phyloP scores from a whole-genome alignment of 2,113 vertebrate species.

The Elephas maximus region DNA sequence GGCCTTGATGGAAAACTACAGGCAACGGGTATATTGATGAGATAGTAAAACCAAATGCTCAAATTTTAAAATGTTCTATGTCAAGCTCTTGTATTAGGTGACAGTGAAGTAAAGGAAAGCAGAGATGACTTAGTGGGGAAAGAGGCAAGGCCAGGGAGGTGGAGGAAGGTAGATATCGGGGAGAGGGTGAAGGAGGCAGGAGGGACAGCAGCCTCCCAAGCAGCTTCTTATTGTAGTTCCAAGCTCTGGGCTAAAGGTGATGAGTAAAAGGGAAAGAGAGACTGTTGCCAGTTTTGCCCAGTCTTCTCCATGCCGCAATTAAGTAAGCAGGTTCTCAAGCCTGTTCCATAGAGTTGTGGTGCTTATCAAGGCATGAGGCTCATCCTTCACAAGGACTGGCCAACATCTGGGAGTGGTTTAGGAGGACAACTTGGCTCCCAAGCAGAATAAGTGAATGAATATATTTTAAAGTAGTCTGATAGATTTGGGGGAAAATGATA shows the following conservation, averaged over 20 bases:
- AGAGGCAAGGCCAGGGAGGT: neutral
- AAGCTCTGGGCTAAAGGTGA: neutral
- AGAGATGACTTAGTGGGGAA: neutral
- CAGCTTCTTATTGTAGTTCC: neutral
- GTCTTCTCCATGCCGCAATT: neutral
- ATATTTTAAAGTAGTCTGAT: constrained; percentile 32
- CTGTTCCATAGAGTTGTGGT: neutral
- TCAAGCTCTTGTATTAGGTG: neutral
- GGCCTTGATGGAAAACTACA: constrained; percentile 22
- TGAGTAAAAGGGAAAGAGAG: neutral
- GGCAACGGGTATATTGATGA: neutral
- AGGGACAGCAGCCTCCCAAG: neutral
- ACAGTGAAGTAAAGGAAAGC: neutral
- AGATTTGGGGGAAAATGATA: neutral
- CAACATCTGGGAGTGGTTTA: neutral
- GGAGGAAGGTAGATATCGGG: neutral
- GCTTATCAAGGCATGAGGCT: neutral
- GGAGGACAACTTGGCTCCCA: neutral
- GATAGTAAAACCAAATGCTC: neutral
- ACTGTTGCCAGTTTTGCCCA: neutral
- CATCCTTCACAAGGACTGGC: neutral
- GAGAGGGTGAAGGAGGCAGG: neutral
- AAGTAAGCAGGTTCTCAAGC: neutral
- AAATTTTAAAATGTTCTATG: neutral
- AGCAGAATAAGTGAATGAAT: neutral